Percentiles rank a stretch among this genome's conserved stretches.
Conservation (phyloP, 2,888 invertebrate species). For the Endomychus coccineus region DNA sequence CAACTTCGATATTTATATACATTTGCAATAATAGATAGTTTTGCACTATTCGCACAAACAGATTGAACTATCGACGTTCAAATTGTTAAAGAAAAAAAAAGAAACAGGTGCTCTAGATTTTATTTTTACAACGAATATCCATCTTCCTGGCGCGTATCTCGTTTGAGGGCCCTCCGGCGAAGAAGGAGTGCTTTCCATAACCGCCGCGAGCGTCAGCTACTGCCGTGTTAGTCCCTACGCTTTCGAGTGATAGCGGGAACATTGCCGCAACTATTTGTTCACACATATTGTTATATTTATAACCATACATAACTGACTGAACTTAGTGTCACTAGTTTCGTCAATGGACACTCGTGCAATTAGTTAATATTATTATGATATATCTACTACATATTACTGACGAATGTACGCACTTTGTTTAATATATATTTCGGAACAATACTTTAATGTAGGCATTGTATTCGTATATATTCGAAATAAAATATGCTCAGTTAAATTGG, state of each 20-base stretch:
- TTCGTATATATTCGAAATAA: too few relatives aligned
- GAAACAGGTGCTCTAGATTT: constrained; percentile 39
- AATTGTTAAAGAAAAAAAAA: constrained; percentile 31
- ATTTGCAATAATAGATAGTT: constrained; percentile 33
- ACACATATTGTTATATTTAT: constrained; percentile 29
- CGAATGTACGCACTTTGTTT: constrained; percentile 28
- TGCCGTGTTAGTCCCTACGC: constrained; percentile 28
- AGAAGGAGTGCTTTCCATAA: constrained; percentile 11
- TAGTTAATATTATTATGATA: constrained; percentile 21
- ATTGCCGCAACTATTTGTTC: constrained; percentile 18
- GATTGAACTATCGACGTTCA: constrained; percentile 33
- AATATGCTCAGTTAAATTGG: too few relatives aligned
- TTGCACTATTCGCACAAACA: constrained; percentile 33
- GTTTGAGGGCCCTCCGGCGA: constrained; percentile 14
- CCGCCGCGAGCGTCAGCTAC: constrained; percentile 26
- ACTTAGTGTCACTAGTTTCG: constrained; percentile 24
- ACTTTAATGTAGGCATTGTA: constrained; percentile 31
- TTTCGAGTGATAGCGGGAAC: constrained; percentile 14
- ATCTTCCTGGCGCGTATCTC: constrained; percentile 29
- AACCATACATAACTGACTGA: constrained; percentile 20
- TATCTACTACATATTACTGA: constrained; percentile 20
- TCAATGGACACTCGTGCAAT: constrained; percentile 29
- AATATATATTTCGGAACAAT: constrained; percentile 15
- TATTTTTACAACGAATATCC: constrained; percentile 37
- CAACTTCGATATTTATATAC: constrained; percentile 25